Conservation (phyloP, 2,888 invertebrate species). For the Hydraecia micacea region DNA sequence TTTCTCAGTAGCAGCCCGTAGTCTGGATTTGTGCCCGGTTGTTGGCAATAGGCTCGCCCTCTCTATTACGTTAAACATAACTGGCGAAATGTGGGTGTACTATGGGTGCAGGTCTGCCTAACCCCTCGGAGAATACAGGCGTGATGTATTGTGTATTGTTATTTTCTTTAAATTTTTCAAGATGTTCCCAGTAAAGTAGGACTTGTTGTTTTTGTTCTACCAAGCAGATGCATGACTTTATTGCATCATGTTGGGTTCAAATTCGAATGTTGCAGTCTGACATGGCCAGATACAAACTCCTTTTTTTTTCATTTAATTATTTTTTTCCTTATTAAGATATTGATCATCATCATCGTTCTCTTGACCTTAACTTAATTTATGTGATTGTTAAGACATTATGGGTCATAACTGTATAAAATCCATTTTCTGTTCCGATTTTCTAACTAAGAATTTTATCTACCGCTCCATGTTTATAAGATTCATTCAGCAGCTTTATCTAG, state of each 20-base stretch:
- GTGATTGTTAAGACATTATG: background rate
- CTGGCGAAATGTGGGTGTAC: too few relatives aligned
- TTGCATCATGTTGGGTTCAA: background rate
- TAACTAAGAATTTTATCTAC: background rate
- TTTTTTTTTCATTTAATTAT: too few relatives aligned
- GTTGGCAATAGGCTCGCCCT: too few relatives aligned
- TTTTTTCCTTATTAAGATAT: too few relatives aligned
- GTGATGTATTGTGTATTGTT: background rate
- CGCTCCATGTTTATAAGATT: constrained; percentile 12
- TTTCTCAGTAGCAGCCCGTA: too few relatives aligned
- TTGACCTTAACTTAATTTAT: background rate
- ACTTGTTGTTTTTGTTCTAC: background rate
- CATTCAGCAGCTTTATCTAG: constrained; percentile 32
- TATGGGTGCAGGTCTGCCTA: too few relatives aligned
- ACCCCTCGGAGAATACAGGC: too few relatives aligned
- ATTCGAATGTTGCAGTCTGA: background rate
- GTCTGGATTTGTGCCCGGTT: too few relatives aligned
- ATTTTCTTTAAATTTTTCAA: background rate
- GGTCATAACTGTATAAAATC: background rate
- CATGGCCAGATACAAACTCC: background rate
- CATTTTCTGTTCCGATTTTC: background rate
- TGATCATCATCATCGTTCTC: background rate
- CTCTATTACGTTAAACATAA: too few relatives aligned
- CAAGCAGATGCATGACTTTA: background rate
- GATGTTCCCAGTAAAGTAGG: background rate